Conservation (phyloP, 2,797 vertebrate species). For the Neoniphon sammara region DNA sequence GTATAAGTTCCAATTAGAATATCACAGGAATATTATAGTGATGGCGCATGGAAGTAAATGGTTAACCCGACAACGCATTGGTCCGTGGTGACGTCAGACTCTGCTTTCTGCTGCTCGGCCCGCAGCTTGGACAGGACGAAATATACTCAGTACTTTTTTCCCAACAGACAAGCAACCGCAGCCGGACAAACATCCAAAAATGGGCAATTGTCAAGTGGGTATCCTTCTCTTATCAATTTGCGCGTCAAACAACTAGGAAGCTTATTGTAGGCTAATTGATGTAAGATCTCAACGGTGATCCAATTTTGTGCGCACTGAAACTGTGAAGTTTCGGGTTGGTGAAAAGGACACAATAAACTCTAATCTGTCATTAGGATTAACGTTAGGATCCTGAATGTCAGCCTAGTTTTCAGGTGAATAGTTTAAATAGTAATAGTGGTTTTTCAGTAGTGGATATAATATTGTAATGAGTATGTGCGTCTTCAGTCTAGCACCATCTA, state of each 20-base stretch:
- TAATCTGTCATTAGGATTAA: neutral
- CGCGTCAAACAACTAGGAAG: neutral
- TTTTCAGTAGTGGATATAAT: too few relatives aligned
- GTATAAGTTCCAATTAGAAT: too few relatives aligned
- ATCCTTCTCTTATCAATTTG: neutral
- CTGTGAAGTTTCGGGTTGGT: neutral
- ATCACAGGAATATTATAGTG: neutral
- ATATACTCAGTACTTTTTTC: neutral
- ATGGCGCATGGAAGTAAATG: conserved; percentile 7
- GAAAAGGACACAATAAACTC: too few relatives aligned
- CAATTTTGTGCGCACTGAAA: neutral
- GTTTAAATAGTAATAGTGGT: too few relatives aligned
- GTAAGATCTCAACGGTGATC: neutral
- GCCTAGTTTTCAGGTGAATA: too few relatives aligned
- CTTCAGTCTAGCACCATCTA: neutral
- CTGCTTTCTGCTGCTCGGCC: conserved; percentile 26
- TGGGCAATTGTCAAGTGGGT: conserved; percentile 84
- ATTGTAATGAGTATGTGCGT: neutral
- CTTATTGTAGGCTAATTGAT: neutral
- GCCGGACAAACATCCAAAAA: conserved; percentile 40
- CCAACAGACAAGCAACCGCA: neutral
- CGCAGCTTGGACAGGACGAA: conserved; percentile 18
- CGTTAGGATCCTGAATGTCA: neutral
- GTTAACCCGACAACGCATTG: conserved; percentile 20
- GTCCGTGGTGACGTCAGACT: conserved; percentile 74